Evolutionary conservation across 2,888 invertebrate species (phyloP).

Genomic region (Carabus problematicus): DNA sequence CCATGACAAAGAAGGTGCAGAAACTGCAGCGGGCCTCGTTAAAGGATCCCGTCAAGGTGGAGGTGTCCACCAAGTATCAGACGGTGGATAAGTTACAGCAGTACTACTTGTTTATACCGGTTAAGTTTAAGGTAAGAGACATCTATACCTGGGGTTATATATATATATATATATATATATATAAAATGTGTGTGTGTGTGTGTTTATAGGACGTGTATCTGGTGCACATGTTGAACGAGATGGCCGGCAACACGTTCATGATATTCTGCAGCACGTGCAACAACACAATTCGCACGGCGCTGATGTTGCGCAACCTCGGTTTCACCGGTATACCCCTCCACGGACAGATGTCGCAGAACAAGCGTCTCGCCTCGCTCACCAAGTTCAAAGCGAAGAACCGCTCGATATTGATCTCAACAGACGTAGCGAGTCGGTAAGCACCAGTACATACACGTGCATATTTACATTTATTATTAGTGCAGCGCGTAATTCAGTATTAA

Average conservation of each 20-base stretch:
- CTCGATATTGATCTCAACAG: constrained; percentile 97
- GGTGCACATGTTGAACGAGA: constrained; percentile 92
- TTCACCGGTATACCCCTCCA: constrained; percentile 96
- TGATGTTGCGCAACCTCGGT: constrained; percentile 89
- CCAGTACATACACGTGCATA: not conserved
- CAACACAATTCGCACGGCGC: constrained; percentile 86
- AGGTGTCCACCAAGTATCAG: constrained; percentile 96
- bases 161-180: no score
- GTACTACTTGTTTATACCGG: constrained; percentile 93
- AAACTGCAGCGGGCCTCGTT: constrained; percentile 96
- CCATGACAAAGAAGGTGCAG: constrained; percentile 98
- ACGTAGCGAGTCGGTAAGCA: constrained; percentile 91
- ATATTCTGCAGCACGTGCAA: constrained; percentile 97
- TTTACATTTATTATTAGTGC: no score
- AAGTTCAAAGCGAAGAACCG: constrained; percentile 95
- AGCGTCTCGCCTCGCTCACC: constrained; percentile 90
- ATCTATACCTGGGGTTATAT: no score
- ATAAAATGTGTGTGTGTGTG: no score
- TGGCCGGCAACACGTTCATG: constrained; percentile 95
- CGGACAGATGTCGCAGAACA: constrained; percentile 98
- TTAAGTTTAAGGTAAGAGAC: constrained; percentile 87
- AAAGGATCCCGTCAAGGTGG: constrained; percentile 93
- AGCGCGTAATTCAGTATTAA: no score
- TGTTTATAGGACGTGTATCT: constrained; percentile 86
- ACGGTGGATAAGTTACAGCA: constrained; percentile 97